Percentiles rank a stretch among this genome's conserved stretches.
These are phyloP conservation scores for Myrmecophaga tridactyla DNA, from an alignment of 2,113 vertebrate genomes.

Conservation along the genomic window DNA sequence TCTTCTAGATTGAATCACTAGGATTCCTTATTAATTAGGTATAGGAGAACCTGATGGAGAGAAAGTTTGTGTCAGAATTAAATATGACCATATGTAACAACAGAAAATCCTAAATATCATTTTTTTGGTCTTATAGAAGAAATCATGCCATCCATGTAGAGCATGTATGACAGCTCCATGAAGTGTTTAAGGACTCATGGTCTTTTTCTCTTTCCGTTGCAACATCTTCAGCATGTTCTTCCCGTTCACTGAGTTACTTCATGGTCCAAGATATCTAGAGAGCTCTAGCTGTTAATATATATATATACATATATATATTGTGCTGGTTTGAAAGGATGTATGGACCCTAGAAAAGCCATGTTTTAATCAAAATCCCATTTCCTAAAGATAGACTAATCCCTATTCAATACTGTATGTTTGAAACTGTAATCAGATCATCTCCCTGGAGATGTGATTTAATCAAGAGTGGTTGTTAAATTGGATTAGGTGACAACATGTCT, in stretches of 20 bases:
- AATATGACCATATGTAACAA: not conserved
- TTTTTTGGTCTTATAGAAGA: not conserved
- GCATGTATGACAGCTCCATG: not conserved
- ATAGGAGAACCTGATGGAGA: not conserved
- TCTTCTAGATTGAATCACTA: not conserved
- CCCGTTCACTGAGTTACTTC: not conserved
- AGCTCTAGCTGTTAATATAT: not conserved
- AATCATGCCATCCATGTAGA: not conserved
- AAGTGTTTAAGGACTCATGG: not conserved
- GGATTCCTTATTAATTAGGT: not conserved
- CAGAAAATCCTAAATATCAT: not conserved
- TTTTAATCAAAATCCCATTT: no score
- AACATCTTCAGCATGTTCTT: not conserved
- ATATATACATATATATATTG: no score
- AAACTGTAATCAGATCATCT: no score
- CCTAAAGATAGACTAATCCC: no score
- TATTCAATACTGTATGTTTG: no score
- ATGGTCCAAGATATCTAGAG: not conserved
- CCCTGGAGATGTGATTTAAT: no score
- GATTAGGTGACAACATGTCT: no score
- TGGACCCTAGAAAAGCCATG: no score
- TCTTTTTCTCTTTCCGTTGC: not conserved
- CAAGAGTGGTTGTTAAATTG: no score
- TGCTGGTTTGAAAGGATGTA: no score
- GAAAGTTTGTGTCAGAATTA: not conserved